Evolutionary conservation across 2,113 vertebrate species (phyloP), one percentile per base, ranked within the genome.

Genomic region (Leucosticte australis): DNA sequence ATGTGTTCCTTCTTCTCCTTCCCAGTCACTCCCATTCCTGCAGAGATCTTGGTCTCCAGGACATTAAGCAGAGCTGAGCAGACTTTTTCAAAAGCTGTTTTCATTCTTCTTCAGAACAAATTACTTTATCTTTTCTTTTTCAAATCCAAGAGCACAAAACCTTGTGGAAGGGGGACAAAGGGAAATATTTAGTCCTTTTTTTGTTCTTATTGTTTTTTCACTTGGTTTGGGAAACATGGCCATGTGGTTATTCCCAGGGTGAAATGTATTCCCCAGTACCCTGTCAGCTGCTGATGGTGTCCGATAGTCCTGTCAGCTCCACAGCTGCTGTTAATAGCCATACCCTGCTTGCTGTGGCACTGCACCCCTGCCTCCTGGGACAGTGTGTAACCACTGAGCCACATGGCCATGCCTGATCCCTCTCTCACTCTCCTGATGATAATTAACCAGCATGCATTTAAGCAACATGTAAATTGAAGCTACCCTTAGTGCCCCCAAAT

Each of bases 291-390:
- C 75, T 94, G 84, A 59, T 82, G 46, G 42, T 21, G 13, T 80
- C 68, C 0, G 14, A 90, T 73, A 95, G 75, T 74, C 42, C 79
- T 67, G 79, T 92, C 92, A 90, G 86, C 83, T 83, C 84, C 88
- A 50, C 73, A 92, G 83, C 88, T 94, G 86, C 90, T 86, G 46
- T 83, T 93, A 90, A 90, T 57, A 94, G 75, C 60, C 59, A 9
- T 83, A 5, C 46, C 46, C 85, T 80, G 33, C 26, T 49, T 59
- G 55, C 82, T 55, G 79, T 70, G 79, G 79, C 59, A 33, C 59
- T 86, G 64, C 79, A 74, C 18, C 79, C 85, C 83, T 62, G 4
- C 41, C 52, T 93, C 79, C 90, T 2, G 3, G 35, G 65, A 63
- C 70, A 50, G 15, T n/a, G 50, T 57, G 63, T 86, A 87, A 86